Percentiles rank a stretch among this genome's conserved stretches.
phyloP scores from a whole-genome alignment of 2,888 invertebrate genomes.

The Drosophila infuscata region DNA sequence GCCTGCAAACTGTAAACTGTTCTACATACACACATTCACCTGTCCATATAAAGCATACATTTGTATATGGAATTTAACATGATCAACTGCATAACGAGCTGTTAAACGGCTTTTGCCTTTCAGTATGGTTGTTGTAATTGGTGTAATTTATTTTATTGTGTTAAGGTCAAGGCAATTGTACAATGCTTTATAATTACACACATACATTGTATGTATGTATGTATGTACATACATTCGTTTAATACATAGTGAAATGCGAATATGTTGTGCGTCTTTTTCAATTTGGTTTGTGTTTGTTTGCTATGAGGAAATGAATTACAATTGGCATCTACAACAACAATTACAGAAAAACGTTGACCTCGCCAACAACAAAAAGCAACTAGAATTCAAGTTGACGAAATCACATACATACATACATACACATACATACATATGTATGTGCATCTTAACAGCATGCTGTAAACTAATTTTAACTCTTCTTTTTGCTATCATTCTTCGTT shows the following conservation, averaged over 20 bases:
- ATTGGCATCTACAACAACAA: conserved; percentile 46
- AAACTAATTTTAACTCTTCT: neutral
- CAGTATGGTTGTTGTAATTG: conserved; percentile 55
- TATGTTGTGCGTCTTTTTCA: conserved; percentile 13
- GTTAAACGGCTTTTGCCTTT: conserved; percentile 53
- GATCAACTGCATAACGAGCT: conserved; percentile 52
- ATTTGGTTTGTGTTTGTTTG: conserved; percentile 37
- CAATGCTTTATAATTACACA: conserved; percentile 72
- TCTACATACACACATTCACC: conserved; percentile 9
- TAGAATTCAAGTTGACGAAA: neutral
- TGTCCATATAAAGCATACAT: conserved; percentile 1
- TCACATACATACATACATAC: neutral
- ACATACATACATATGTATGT: neutral
- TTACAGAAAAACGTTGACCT: conserved; percentile 54
- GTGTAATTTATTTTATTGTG: conserved; percentile 79
- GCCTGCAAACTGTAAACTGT: conserved; percentile 16
- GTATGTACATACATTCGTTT: conserved; percentile 12
- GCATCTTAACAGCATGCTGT: conserved; percentile 29
- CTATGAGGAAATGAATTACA: conserved; percentile 72
- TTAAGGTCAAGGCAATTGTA: conserved; percentile 83
- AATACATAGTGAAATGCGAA: conserved; percentile 42
- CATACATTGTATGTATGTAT: conserved; percentile 44
- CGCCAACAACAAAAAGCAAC: conserved; percentile 18
- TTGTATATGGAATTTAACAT: conserved; percentile 28
- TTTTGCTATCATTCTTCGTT: neutral